These are phyloP conservation scores for Paratilapia polleni DNA, from an alignment of 2,113 vertebrate species.

Conservation along the genomic window DNA sequence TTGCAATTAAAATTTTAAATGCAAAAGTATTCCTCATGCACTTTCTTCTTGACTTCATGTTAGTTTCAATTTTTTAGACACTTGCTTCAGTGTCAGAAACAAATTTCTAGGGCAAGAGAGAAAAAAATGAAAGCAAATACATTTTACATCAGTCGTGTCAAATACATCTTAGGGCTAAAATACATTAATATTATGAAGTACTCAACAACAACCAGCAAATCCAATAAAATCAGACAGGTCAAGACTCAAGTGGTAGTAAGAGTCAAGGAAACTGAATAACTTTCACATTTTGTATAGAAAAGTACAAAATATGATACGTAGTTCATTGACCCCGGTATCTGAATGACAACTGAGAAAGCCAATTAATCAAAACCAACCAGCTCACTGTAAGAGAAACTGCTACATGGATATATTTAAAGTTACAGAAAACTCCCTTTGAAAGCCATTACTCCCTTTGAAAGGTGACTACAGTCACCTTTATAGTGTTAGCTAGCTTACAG, in stretches of 20 bases:
- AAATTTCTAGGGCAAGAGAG: background rate
- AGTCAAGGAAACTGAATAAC: background rate
- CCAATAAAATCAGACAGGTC: background rate
- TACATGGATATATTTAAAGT: background rate
- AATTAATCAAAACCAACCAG: too few species aligned
- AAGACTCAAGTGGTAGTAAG: background rate
- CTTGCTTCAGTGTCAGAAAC: background rate
- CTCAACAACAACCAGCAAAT: background rate
- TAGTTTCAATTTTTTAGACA: background rate
- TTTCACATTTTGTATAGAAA: background rate
- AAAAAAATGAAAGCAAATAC: background rate
- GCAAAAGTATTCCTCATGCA: background rate
- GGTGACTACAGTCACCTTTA: background rate
- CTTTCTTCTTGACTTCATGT: background rate
- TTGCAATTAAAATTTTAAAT: background rate
- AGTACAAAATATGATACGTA: background rate
- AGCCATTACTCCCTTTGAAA: too few species aligned
- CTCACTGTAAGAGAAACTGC: background rate
- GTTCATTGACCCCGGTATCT: background rate
- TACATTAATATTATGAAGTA: constrained; percentile 15
- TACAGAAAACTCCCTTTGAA: background rate
- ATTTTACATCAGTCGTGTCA: constrained; percentile 26
- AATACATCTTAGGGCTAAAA: background rate
- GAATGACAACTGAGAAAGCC: background rate
- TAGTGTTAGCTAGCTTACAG: background rate